These are phyloP conservation scores for Dipodomys ordii DNA, from an alignment of 2,113 vertebrate species.

Conservation along the genomic window DNA sequence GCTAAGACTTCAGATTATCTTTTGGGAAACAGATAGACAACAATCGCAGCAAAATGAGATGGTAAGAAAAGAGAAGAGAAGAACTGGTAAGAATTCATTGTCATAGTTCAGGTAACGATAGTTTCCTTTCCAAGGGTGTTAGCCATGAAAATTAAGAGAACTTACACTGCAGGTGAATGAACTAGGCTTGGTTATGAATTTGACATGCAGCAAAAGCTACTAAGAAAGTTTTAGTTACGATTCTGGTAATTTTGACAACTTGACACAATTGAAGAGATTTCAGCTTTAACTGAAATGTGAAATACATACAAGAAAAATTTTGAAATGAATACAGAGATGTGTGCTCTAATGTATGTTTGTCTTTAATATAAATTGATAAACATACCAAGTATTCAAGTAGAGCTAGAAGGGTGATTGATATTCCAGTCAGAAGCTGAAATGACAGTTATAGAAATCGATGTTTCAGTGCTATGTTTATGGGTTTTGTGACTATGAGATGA, in stretches of 20 bases:
- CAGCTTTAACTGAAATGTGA: background rate
- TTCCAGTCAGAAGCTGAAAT: background rate
- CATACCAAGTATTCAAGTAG: background rate
- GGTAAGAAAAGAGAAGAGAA: background rate
- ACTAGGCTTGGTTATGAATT: background rate
- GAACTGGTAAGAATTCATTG: background rate
- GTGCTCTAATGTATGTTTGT: background rate
- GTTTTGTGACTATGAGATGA: background rate
- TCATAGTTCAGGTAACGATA: background rate
- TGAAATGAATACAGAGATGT: background rate
- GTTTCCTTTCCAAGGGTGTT: background rate
- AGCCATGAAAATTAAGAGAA: background rate
- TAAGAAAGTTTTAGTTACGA: background rate
- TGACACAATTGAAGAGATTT: background rate
- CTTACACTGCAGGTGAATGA: background rate
- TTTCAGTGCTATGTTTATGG: background rate
- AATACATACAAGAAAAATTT: background rate
- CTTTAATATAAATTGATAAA: background rate
- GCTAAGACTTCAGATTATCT: background rate
- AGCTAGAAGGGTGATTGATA: background rate
- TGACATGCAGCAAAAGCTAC: background rate
- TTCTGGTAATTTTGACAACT: background rate
- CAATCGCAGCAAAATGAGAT: background rate
- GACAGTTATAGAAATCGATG: background rate
- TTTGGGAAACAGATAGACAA: background rate